Evolutionary conservation across 2,113 vertebrate species (phyloP), one percentile per base, ranked within the genome.

Genomic region (Malurus alboscapulatus): DNA sequence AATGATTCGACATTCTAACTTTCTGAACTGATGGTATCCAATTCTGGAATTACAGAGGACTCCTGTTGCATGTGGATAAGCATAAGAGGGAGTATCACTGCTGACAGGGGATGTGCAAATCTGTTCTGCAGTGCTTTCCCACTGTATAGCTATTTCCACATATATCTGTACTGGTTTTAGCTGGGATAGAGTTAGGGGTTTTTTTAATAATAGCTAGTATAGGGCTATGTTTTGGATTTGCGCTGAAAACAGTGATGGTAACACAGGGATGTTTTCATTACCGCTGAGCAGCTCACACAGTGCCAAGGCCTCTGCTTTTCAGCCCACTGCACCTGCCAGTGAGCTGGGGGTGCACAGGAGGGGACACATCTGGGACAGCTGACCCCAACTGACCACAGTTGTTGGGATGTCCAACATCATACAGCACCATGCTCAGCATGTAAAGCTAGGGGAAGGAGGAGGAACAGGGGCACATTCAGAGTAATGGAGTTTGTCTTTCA

Each of bases 251-350:
- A 74, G 47, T 10, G 19, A 6, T 68, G 47, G 32, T 24, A 59
- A 58, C 45, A 58, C 21, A 66, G 17, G 26, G 59, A 14, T 16
- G 44, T 25, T 86, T 59, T 42, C 2, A 4, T 47, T 48, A 63
- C 0, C 16, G 42, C 26, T 57, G 36, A 76, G 47, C 47, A 42
- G 53, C 29, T 88, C 40, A 72, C 19, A 42, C 36, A 73, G 47
- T 5, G 27, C 16, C 58, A 57, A 29, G 14, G 17, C 65, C 51
- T 63, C 69, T 88, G 48, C 54, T 40, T 15, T 44, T 74, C 66
- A 21, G 13, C 4, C 25, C 19, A 50, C 14, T 29, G 30, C 24
- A 22, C 18, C 40, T 47, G 40, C 2, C 3, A 47, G 29, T 0
- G 26, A 45, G 63, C 54, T 67, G 30, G 57, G 38, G 42, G 30